Evolutionary conservation across 2,113 vertebrate species (phyloP).

Genomic region (Mastomys coucha): DNA sequence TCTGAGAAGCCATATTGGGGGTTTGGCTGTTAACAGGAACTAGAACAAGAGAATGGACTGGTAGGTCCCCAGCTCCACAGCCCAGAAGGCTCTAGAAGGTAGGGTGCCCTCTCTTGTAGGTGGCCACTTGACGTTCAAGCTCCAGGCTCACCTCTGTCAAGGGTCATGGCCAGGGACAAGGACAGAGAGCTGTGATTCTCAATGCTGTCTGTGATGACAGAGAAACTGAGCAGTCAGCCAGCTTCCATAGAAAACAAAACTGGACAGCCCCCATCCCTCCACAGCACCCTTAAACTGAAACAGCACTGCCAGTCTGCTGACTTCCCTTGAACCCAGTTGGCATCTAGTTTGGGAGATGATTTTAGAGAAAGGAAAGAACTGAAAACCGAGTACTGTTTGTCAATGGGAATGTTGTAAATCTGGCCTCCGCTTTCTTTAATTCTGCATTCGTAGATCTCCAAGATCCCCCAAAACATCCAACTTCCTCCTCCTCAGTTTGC

Average conservation of each 20-base stretch:
- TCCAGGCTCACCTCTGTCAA: background rate
- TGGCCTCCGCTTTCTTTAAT: background rate
- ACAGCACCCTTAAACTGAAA: background rate
- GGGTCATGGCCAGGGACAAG: background rate
- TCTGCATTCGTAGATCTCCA: background rate
- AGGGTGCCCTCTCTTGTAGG: accelerated
- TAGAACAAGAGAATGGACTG: background rate
- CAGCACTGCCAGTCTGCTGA: background rate
- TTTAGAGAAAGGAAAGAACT: background rate
- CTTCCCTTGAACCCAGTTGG: background rate
- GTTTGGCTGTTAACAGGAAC: background rate
- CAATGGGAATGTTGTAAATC: accelerated
- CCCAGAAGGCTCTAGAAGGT: background rate
- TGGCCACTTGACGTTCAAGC: background rate
- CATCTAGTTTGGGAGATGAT: background rate
- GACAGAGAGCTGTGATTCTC: accelerated
- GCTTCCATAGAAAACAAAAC: background rate
- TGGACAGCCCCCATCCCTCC: background rate
- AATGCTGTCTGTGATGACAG: accelerated
- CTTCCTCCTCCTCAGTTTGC: background rate
- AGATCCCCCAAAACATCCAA: no score
- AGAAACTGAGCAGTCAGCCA: no score
- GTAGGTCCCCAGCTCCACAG: accelerated
- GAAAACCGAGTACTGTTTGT: background rate
- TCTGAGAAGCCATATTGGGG: background rate